phyloP scores from a whole-genome alignment of 2,888 invertebrate species.

The Callinectes sapidus region DNA sequence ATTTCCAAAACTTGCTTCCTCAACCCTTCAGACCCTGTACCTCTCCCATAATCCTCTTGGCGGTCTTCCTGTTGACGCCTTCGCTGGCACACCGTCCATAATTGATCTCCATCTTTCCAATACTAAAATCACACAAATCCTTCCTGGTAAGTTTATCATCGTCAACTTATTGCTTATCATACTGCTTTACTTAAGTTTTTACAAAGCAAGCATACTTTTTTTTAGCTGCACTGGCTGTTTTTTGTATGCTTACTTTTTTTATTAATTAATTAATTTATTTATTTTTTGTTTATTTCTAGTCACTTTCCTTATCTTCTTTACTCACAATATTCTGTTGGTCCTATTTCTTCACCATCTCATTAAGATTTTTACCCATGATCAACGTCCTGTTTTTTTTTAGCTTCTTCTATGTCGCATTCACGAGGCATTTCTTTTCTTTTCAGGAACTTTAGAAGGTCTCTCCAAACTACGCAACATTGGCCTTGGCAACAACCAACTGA shows the following conservation, averaged over 20 bases:
- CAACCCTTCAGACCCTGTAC: conserved; percentile 5
- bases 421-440: background rate
- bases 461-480: conserved; percentile 3
- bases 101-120: conserved; percentile 45
- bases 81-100: conserved; percentile 20
- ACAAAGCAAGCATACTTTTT: background rate
- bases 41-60: conserved; percentile 51
- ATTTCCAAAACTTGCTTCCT: background rate
- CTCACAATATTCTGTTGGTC: too few relatives aligned
- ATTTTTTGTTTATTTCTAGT: background rate
- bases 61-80: background rate
- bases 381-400: background rate
- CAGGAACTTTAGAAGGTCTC: conserved; percentile 26
- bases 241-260: too few relatives aligned
- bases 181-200: background rate
- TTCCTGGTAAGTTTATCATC: background rate
- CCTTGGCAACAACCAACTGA: conserved; percentile 35
- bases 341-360: background rate
- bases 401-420: background rate
- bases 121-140: background rate
- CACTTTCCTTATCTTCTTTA: background rate
- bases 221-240: background rate
- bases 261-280: too few relatives aligned
- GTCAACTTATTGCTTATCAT: background rate
- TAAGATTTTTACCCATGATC: background rate